Evolutionary conservation across 2,888 invertebrate species (phyloP), one percentile per base, ranked within the genome.

Genomic region (Calameuta filiformis): DNA sequence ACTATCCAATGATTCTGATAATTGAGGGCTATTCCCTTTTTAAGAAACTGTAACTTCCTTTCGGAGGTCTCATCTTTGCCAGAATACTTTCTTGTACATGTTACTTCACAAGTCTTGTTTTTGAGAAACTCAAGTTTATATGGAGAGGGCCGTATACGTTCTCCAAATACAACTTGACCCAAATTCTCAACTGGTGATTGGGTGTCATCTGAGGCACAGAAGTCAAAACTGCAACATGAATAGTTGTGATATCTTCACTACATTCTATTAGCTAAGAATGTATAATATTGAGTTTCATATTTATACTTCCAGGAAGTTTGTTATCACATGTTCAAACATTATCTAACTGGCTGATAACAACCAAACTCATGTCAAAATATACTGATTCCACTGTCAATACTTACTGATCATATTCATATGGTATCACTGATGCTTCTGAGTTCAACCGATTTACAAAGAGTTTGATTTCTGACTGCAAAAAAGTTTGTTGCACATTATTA

Each of bases 1-100:
- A 97, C 94, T 87, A 98, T 97, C 99, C 99, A 99, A 92, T 99
- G 99, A 92, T 99, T 99, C 88, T 99, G 98, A 92, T 99, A 99
- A 92, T 99, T 99, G 77, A 98, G 93, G 80, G 96, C 96, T 93
- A 98, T 98, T 80, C 98, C 99, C 92, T 97, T 96, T 91, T 97
- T 96, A 79, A 99, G 93, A 30, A 96, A 94, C 87, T 96, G 95
- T 86, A 99, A 92, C 85, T 95, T 95, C 81, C 95, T 94, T 73
- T 94, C 93, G 75, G 95, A 93, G 15, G 94, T 94, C 0, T 93
- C 90, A 83, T 95, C 94, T 0, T 94, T 94, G 0, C 94, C 94
- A 69, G 92, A 93, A 89, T 99, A 99, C 91, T 95, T 97, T 0
- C 95, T 98, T 0, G 91, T 93, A 89, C 96, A 96, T 35, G 93